Base-by-base conservation (phyloP, 2,113 vertebrate species). In the Urocolius indicus region DNA sequence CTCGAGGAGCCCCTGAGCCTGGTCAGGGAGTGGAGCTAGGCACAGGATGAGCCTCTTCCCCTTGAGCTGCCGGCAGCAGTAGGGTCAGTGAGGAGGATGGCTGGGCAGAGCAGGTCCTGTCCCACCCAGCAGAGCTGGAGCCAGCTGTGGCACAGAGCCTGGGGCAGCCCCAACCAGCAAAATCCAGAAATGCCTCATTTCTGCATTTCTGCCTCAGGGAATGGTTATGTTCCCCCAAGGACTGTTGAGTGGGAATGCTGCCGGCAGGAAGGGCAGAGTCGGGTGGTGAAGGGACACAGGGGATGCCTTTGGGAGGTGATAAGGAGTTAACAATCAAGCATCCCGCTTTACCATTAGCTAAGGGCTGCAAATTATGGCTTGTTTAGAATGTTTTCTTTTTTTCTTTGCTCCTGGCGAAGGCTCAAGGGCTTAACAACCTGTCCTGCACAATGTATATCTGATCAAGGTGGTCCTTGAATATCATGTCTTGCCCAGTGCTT, bases 201-300 rank as follows among this genome's bases (percentile, higher is more conserved):
- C 66, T n/a, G 45, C 6, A 6, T n/a, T n/a, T n/a, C n/a, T n/a
- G n/a, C n/a, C n/a, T n/a, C n/a, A n/a, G n/a, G n/a, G n/a, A n/a
- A n/a, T n/a, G 34, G 43, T 41, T 38, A 11, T 57, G 19, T 43
- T 72, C 46, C 46, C 36, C 66, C 5, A 7, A 43, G 80, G 29
- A 3, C 29, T 5, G 10, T 9, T 13, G 10, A 9, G 52, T 1
- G 16, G 12, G 3, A 52, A 46, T 2, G 18, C 29, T 5, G 36
- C 48, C 4, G 32, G 76, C 38, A 3, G 14, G 0, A 34, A 12
- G 29, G 55, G 46, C 80, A 71, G 67, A 34, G 36, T 17, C 2
- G 22, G 66, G 55, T 1, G 23, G 32, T 2, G 52, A 36, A 26
- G 52, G 4, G 26, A 48, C n/a, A n/a, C n/a, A n/a, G n/a, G n/a